Evolutionary conservation across 23 tunicate species (phyloP).

Genomic region (Halocynthia roretzi): DNA sequence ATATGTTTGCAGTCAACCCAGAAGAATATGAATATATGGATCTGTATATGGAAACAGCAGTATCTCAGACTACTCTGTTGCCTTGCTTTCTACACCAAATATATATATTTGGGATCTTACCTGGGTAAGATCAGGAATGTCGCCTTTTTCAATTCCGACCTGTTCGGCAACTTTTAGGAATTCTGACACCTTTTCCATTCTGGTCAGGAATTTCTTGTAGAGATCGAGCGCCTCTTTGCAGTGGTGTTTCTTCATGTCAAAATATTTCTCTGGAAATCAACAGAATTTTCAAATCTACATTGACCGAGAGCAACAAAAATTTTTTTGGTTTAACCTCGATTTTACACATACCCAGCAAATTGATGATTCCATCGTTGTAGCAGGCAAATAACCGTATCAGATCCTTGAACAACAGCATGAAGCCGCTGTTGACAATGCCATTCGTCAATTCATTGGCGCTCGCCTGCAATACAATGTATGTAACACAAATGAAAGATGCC

Average conservation of each 20-base stretch:
- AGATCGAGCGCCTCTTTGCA: conserved; percentile 93
- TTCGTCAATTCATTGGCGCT: conserved; percentile 80
- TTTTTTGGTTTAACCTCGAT: background rate
- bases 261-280: conserved; percentile 62
- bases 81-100: background rate
- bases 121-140: conserved; percentile 95
- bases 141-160: conserved; percentile 98
- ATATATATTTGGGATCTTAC: background rate
- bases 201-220: conserved; percentile 83
- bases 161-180: conserved; percentile 97
- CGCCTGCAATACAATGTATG: conserved; percentile 19
- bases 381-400: conserved; percentile 95
- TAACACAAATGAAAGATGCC: background rate
- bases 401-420: conserved; percentile 92
- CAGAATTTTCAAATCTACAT: background rate
- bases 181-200: conserved; percentile 90
- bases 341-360: conserved; percentile 34
- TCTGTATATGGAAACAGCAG: no score
- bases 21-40: no score
- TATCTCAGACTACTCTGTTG: no score
- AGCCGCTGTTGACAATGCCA: conserved; percentile 90
- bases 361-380: conserved; percentile 96
- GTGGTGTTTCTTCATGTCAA: conserved; percentile 93
- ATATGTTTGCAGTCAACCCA: no score
- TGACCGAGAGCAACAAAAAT: background rate